Conservation (phyloP, 2,797 vertebrate species). For the Bradypodion ventrale region DNA sequence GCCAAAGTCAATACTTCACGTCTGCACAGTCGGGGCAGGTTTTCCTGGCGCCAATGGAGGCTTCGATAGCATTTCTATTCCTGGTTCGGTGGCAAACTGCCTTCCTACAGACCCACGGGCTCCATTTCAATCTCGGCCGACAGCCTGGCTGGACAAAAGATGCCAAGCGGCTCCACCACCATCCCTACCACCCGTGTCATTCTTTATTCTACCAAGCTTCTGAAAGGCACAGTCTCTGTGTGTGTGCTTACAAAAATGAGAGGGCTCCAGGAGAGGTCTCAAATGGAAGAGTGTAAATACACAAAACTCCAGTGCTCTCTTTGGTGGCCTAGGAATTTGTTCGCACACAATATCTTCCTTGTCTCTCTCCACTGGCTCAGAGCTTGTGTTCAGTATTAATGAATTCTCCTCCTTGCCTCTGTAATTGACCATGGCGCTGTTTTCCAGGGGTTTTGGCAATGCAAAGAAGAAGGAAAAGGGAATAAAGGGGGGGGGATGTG, state of each 20-base stretch:
- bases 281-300: slow-evolving; percentile 22
- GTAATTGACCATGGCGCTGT: not conserved
- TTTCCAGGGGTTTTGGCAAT: slow-evolving; percentile 36
- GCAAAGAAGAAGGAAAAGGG: not conserved
- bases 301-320: slow-evolving; percentile 14
- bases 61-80: slow-evolving; percentile 36
- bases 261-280: not conserved
- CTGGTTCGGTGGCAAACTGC: slow-evolving; percentile 29
- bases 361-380: not conserved
- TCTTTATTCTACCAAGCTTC: not conserved
- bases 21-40: slow-evolving; percentile 29
- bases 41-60: slow-evolving; percentile 19
- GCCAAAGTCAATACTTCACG: slow-evolving; percentile 37
- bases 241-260: not conserved
- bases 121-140: slow-evolving; percentile 23
- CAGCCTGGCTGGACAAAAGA: slow-evolving; percentile 30
- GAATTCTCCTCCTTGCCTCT: slow-evolving; percentile 20
- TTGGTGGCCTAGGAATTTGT: slow-evolving; percentile 26
- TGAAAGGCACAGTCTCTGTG: slow-evolving; percentile 31
- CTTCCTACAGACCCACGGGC: slow-evolving; percentile 21
- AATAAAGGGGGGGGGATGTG: not conserved
- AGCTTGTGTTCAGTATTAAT: slow-evolving; percentile 19
- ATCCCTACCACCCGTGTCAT: not conserved
- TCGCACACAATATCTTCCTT: not conserved
- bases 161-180: not conserved